phyloP scores from a whole-genome alignment of 2,797 vertebrate genomes.

The Liasis olivaceus region DNA sequence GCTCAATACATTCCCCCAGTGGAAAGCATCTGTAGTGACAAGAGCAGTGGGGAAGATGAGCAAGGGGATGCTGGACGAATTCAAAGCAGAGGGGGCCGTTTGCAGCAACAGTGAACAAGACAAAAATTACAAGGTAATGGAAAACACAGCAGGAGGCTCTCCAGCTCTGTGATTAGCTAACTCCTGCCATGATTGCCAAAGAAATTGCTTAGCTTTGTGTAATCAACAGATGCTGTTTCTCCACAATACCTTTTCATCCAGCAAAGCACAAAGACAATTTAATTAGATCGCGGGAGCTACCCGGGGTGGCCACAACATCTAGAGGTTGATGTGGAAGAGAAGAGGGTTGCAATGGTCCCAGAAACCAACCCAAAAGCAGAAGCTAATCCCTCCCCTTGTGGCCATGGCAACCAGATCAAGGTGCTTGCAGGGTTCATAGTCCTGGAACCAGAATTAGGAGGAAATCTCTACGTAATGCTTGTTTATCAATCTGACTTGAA shows the following conservation, averaged over 20 bases:
- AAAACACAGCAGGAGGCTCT: slow-evolving; percentile 74
- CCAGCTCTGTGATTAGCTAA: slow-evolving; percentile 76
- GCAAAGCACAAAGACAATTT: slow-evolving; percentile 48
- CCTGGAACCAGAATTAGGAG: no score
- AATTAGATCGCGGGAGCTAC: slow-evolving; percentile 24
- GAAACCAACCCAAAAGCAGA: neutral
- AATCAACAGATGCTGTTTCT: slow-evolving; percentile 57
- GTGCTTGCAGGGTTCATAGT: neutral
- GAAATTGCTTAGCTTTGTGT: slow-evolving; percentile 57
- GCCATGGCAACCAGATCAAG: neutral
- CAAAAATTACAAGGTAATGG: slow-evolving; percentile 84
- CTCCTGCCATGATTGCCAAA: slow-evolving; percentile 72
- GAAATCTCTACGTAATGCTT: neutral
- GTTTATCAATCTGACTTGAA: neutral
- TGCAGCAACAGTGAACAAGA: slow-evolving; percentile 79
- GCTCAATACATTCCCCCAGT: slow-evolving; percentile 67
- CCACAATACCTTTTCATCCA: slow-evolving; percentile 59
- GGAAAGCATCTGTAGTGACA: slow-evolving; percentile 64
- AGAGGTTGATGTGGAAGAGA: neutral
- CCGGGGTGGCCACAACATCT: neutral
- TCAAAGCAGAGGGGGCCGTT: slow-evolving; percentile 66
- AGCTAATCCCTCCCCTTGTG: no score
- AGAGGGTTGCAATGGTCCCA: neutral
- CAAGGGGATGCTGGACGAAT: slow-evolving; percentile 67
- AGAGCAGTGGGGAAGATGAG: slow-evolving; percentile 68